Conservation (phyloP, 1,140 invertebrate species). For the Macrostomum lignano region DNA sequence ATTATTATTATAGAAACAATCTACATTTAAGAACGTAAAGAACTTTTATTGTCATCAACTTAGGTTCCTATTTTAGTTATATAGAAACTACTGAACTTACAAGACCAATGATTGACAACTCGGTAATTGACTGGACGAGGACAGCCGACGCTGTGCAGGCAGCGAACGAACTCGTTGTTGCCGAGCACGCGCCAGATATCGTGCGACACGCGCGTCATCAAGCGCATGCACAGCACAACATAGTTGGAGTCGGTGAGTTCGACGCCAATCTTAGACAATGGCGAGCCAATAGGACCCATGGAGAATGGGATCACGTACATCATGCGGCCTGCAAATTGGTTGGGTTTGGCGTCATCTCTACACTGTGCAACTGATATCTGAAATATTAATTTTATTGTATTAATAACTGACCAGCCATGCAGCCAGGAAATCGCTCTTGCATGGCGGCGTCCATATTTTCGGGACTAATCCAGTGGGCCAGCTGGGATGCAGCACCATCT, state of each 20-base stretch:
- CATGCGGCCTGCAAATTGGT: slow-evolving; percentile 33
- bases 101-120: slow-evolving; percentile 4
- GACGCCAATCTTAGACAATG: slow-evolving; percentile 79
- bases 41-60: too few relatives aligned
- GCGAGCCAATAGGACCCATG: slow-evolving; percentile 82
- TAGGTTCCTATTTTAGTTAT: too few relatives aligned
- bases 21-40: too few relatives aligned
- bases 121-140: too few relatives aligned
- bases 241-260: slow-evolving; percentile 87
- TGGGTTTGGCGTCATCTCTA: background rate
- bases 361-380: background rate
- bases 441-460: slow-evolving; percentile 52
- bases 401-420: slow-evolving; percentile 49
- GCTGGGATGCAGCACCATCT: slow-evolving; percentile 18
- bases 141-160: slow-evolving; percentile 64
- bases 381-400: background rate
- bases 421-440: slow-evolving; percentile 58
- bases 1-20: too few relatives aligned
- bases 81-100: too few relatives aligned
- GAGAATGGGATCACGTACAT: slow-evolving; percentile 98
- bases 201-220: slow-evolving; percentile 80
- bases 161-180: slow-evolving; percentile 33
- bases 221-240: slow-evolving; percentile 79
- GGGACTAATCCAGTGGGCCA: slow-evolving; percentile 81
- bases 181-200: slow-evolving; percentile 30